phyloP scores from a whole-genome alignment of 2,888 invertebrate genomes.

The Pseudanteris insignis region DNA sequence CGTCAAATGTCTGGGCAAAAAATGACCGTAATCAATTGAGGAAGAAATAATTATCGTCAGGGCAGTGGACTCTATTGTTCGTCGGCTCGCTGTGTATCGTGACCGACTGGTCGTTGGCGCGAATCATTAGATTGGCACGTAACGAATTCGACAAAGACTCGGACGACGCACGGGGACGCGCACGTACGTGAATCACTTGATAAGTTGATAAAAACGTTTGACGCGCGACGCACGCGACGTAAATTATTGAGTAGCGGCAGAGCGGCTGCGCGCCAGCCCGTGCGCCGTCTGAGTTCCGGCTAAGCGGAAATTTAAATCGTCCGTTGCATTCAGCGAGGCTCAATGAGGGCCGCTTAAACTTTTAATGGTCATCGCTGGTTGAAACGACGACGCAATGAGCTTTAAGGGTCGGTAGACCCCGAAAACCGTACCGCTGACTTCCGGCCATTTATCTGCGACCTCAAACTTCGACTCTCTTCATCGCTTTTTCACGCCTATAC shows the following conservation, averaged over 20 bases:
- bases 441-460: slow-evolving; percentile 27
- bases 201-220: slow-evolving; percentile 28
- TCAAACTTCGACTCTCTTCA: not conserved
- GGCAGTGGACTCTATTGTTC: too few species aligned
- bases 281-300: slow-evolving; percentile 13
- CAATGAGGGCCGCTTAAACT: slow-evolving; percentile 61
- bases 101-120: not conserved
- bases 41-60: too few species aligned
- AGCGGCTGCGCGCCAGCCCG: slow-evolving; percentile 17
- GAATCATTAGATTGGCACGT: not conserved
- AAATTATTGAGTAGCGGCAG: slow-evolving; percentile 30
- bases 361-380: slow-evolving; percentile 61
- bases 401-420: slow-evolving; percentile 40
- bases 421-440: slow-evolving; percentile 28
- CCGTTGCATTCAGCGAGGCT: slow-evolving; percentile 55
- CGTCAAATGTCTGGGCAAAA: too few species aligned
- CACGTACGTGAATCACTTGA: slow-evolving; percentile 13
- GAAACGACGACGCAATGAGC: slow-evolving; percentile 56
- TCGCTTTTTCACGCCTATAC: not conserved
- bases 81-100: too few species aligned
- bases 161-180: not conserved
- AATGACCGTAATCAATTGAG: too few species aligned
- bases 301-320: slow-evolving; percentile 55
- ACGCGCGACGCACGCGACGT: slow-evolving; percentile 10
- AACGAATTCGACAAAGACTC: slow-evolving; percentile 1